These are phyloP conservation scores for Noctua comes DNA, from an alignment of 2,888 invertebrate genomes.

Conservation along the genomic window DNA sequence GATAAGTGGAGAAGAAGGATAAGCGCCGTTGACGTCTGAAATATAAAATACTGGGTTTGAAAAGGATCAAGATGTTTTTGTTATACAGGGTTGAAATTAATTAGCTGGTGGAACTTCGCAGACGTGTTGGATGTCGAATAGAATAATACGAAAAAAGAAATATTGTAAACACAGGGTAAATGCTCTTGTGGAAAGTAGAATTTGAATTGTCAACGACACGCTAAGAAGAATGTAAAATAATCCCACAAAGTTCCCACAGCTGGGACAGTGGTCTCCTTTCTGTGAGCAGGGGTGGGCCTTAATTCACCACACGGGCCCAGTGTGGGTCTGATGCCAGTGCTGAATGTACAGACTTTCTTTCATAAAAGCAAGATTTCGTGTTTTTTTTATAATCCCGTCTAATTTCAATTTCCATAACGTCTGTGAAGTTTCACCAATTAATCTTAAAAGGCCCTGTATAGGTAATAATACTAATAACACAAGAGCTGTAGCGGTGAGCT, in stretches of 20 bases:
- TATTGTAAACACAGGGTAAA: background rate
- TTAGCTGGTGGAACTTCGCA: background rate
- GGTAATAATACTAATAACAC: background rate
- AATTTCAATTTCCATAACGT: background rate
- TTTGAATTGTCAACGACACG: no score
- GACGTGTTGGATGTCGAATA: background rate
- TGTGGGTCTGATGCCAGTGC: background rate
- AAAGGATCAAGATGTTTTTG: slow-evolving; percentile 41
- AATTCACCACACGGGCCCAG: background rate
- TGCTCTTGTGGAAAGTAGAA: no score
- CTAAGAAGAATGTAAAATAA: background rate
- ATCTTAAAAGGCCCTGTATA: background rate
- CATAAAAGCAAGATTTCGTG: background rate
- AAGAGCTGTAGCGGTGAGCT: background rate
- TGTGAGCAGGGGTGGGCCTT: background rate
- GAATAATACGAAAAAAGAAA: background rate
- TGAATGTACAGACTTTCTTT: background rate
- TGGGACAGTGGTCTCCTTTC: no score
- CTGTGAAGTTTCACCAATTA: background rate
- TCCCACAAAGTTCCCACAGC: background rate
- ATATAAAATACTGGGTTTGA: slow-evolving; percentile 69
- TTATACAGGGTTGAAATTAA: slow-evolving; percentile 4
- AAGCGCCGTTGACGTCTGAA: slow-evolving; percentile 85
- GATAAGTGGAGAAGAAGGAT: slow-evolving; percentile 86
- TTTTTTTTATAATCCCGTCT: background rate